A percentile compares a stretch with the other conserved stretches of the same genome.
Evolutionary conservation across 2,888 invertebrate species (phyloP).

Genomic region (Trypoxylon attenuatum): DNA sequence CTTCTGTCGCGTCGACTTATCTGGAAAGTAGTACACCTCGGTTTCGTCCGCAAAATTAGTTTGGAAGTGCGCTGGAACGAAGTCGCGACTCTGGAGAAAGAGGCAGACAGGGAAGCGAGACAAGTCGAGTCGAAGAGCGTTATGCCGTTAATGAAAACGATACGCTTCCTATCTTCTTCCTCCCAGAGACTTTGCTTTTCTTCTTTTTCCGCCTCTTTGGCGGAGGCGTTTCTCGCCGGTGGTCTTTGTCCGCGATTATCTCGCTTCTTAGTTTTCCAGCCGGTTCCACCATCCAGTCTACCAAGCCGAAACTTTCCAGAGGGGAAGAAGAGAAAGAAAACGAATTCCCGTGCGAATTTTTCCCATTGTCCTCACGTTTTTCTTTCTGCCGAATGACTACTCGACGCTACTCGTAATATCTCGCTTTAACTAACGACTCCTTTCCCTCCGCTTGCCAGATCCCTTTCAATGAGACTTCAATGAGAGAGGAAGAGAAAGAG

Average conservation of each 20-base stretch:
- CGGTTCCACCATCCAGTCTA: constrained; percentile 27
- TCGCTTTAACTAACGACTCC: constrained; percentile 7
- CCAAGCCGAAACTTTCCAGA: constrained; percentile 38
- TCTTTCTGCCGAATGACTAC: constrained; percentile 51
- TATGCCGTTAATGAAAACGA: constrained; percentile 41
- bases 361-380: constrained; percentile 46
- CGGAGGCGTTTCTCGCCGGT: constrained; percentile 1
- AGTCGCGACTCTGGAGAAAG: too few relatives aligned
- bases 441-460: not conserved
- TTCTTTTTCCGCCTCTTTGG: constrained; percentile 1
- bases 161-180: constrained; percentile 12
- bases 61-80: constrained; percentile 43
- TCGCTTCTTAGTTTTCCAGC: constrained; percentile 15
- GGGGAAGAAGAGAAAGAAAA: not conserved
- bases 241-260: constrained; percentile 23
- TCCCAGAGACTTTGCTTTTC: not conserved
- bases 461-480: not conserved
- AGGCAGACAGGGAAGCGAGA: not conserved
- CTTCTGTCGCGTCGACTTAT: too few relatives aligned
- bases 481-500: constrained; percentile 14
- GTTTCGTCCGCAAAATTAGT: constrained; percentile 53
- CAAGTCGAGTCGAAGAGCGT: constrained; percentile 6
- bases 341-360: constrained; percentile 26
- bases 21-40: too few relatives aligned
- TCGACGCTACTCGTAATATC: constrained; percentile 48